These are phyloP conservation scores for Sphenopsis melanotis DNA, from an alignment of 2,797 vertebrate genomes.

Conservation along the genomic window DNA sequence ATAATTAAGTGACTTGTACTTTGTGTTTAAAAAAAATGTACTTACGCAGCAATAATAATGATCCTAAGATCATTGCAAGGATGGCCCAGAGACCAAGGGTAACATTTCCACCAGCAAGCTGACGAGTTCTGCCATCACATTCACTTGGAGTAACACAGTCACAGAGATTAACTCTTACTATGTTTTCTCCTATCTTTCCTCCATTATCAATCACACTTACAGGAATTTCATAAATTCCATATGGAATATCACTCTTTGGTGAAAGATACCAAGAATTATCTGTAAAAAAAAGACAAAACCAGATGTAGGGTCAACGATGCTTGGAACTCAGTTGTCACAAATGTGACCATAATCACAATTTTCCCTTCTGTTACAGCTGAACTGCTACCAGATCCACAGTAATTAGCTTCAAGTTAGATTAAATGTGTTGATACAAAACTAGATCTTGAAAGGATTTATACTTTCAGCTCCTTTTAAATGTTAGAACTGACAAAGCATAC, in stretches of 20 bases:
- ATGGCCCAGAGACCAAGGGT: conserved; percentile 80
- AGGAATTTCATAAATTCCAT: conserved; percentile 71
- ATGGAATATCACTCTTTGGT: conserved; percentile 57
- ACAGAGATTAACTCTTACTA: conserved; percentile 76
- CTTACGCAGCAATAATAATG: conserved; percentile 85
- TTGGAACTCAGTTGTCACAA: neutral
- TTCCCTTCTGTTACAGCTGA: neutral
- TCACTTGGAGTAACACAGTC: conserved; percentile 63
- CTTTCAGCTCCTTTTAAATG: neutral
- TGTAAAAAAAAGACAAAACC: conserved; percentile 38
- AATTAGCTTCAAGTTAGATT: neutral
- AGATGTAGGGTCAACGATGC: neutral
- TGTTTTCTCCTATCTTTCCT: conserved; percentile 47
- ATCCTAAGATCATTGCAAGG: conserved; percentile 84
- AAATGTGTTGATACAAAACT: neutral
- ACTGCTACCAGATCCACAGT: neutral
- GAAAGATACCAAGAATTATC: conserved; percentile 74
- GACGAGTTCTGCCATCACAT: neutral
- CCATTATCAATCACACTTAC: conserved; percentile 78
- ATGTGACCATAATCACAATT: fast-evolving
- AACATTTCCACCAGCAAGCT: neutral
- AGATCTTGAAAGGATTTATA: neutral
- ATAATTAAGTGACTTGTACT: neutral
- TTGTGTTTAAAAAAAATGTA: neutral
- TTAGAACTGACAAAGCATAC: neutral